Percentiles rank a stretch among this genome's conserved stretches.
Conservation (phyloP, 2,888 invertebrate genomes). For the Thysanoteuthis rhombus region DNA sequence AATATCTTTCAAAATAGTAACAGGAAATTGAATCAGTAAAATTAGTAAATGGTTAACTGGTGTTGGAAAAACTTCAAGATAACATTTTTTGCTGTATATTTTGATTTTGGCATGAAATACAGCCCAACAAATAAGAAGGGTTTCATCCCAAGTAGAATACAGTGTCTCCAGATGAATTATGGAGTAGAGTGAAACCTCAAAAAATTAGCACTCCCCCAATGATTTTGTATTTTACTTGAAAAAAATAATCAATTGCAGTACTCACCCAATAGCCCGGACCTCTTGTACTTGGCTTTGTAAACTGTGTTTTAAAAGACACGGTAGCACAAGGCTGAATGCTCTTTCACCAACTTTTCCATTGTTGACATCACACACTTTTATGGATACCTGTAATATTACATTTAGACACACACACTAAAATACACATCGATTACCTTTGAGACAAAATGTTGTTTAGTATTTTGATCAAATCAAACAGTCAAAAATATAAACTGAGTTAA, state of each 20-base stretch:
- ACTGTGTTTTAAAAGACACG: conserved; percentile 82
- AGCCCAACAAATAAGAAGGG: too few relatives aligned
- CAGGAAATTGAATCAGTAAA: too few relatives aligned
- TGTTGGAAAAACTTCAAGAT: too few relatives aligned
- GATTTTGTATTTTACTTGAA: not conserved
- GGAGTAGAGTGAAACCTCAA: not conserved
- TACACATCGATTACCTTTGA: not conserved
- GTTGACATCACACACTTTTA: conserved; percentile 66
- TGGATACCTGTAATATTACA: conserved; percentile 54
- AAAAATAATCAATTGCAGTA: not conserved
- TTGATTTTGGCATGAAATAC: too few relatives aligned
- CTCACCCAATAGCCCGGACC: conserved; percentile 80
- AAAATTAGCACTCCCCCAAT: too few relatives aligned
- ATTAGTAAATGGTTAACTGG: too few relatives aligned
- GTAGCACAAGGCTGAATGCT: conserved; percentile 73
- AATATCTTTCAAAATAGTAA: too few relatives aligned
- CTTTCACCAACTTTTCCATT: conserved; percentile 63
- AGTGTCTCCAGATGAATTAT: too few relatives aligned
- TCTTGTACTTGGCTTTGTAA: conserved; percentile 82
- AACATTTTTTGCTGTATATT: too few relatives aligned
- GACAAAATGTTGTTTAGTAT: not conserved
- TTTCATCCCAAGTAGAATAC: too few relatives aligned
- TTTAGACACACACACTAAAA: not conserved
- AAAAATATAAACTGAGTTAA: too few relatives aligned
- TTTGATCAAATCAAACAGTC: too few relatives aligned